Base-by-base conservation (phyloP, 2,888 invertebrate genomes). In the Leptinotarsa tumamoca region DNA sequence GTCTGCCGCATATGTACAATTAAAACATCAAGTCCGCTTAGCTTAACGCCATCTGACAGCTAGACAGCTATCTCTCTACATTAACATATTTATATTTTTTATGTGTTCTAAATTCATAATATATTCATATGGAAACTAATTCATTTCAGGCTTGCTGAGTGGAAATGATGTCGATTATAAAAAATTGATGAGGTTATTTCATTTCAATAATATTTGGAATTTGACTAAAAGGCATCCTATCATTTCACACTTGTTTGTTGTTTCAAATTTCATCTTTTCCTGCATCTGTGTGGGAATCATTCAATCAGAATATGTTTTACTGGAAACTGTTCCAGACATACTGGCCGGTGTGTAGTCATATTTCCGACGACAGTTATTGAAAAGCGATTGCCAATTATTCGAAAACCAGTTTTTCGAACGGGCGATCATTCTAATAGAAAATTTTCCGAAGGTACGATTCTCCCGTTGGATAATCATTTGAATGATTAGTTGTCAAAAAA, bases 21-120 rank as follows among this genome's bases (percentile, higher is more conserved):
- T 84, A 84, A 83, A 84, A 83, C 83, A 83, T 84, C 83, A 83
- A 83, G 81, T 81, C 79, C 78, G 70, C 81, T 81, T 82, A 82
- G 83, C 80, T 82, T 83, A 83, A 83, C 80, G 78, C 79, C 80
- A 82, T 80, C 83, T 74, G 84, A 84, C 84, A 82, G 78, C 78
- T 77, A 77, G 83, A 83, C 82, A 81, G 82, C 80, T 79, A 78
- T 83, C 83, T 80, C 75, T 75, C 78, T 79, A 78, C 80, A 84
- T 83, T 83, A 83, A 82, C 82, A 83, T 83, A 83, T 83, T 84
- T 80, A 84, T 80, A 82, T 82, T 82, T 82, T 76, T 78, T 73
- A 76, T 76, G 68, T 76, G 76, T 79, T 73, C 78, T 73, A 78
- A 75, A 75, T 79, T 79, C 73, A 75, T 72, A 79, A 76, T 79